Evolutionary conservation across 1,140 invertebrate species (phyloP), one percentile per base, ranked within the genome.

Genomic region (Zaprionus africanus): DNA sequence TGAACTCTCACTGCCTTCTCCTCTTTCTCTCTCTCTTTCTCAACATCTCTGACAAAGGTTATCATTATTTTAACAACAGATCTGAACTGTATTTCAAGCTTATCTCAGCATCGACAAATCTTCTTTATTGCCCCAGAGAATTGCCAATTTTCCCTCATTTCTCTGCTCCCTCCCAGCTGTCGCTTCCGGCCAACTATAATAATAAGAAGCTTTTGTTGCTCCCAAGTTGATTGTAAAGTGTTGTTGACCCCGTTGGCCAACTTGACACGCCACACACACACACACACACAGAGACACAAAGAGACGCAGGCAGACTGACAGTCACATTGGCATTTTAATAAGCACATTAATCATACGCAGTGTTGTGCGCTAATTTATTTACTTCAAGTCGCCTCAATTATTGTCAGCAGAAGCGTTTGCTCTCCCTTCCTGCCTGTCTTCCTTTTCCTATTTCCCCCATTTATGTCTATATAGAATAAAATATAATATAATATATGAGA

Each of bases 281-380:
- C n/a, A n/a, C n/a, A n/a, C 54, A 2, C 24, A 19, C 63, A 43
- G 34, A 72, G 56, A 38, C 46, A 36, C 41, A 61, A n/a, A 49
- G 22, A 61, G 1, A 19, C 11, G 3, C 12, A 31, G 41, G 11
- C 15, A 31, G 41, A 54, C 34, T 19, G 34, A 51, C 13, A 62
- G n/a, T 28, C 26, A 49, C 28, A 56, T 57, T 71, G 60, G 53
- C 73, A 64, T 53, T 68, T 86, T 71, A 76, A 82, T 82, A 86
- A 85, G 79, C 82, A 72, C 82, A 88, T 87, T 83, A 87, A 87
- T 88, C 84, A 88, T 83, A 88, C 84, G 83, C 81, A 31, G 69
- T 70, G 84, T 88, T 82, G 83, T 76, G 68, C 81, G 74, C 81
- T 86, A 83, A 86, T 83, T 88, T 86, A 88, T 88, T 83, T 88